Evolutionary conservation across 2,888 invertebrate species (phyloP).

Genomic region (Entomobrya multifasciata): DNA sequence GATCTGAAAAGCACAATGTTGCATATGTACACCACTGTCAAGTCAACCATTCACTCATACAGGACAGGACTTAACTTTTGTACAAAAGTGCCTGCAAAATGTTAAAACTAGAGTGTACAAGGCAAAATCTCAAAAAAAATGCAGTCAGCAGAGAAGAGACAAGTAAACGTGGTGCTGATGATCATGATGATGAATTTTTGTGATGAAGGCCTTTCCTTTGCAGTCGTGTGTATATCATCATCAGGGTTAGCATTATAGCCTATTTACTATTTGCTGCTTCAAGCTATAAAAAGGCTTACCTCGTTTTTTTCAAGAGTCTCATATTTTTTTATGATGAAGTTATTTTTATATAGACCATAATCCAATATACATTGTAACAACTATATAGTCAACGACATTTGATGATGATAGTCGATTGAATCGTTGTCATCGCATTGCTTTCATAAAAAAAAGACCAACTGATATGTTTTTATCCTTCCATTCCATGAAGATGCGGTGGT

Average conservation of each 20-base stretch:
- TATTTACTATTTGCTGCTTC: slow-evolving; percentile 9
- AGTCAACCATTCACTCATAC: neutral
- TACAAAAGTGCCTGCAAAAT: slow-evolving; percentile 7
- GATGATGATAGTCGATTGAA: slow-evolving; percentile 28
- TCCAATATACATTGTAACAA: neutral
- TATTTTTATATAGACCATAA: neutral
- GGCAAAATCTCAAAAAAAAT: slow-evolving; percentile 37
- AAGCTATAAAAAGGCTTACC: slow-evolving; percentile 52
- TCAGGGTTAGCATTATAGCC: slow-evolving; percentile 47
- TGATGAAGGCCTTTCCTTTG: slow-evolving; percentile 58
- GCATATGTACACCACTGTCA: neutral
- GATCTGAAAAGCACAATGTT: slow-evolving; percentile 44
- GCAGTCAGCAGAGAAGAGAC: slow-evolving; percentile 12
- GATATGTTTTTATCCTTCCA: slow-evolving; percentile 39
- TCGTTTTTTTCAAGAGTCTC: slow-evolving; percentile 36
- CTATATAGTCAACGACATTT: neutral
- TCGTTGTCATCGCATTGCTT: slow-evolving; percentile 43
- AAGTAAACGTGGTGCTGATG: slow-evolving; percentile 23
- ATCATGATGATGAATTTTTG: slow-evolving; percentile 35
- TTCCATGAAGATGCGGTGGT: neutral
- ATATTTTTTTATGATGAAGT: neutral
- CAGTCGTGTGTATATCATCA: slow-evolving; percentile 43
- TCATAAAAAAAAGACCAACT: neutral
- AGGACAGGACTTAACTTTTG: too few species aligned
- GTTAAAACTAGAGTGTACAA: slow-evolving; percentile 25